phyloP scores from a whole-genome alignment of 2,113 vertebrate genomes.

The Holacanthus passer region DNA sequence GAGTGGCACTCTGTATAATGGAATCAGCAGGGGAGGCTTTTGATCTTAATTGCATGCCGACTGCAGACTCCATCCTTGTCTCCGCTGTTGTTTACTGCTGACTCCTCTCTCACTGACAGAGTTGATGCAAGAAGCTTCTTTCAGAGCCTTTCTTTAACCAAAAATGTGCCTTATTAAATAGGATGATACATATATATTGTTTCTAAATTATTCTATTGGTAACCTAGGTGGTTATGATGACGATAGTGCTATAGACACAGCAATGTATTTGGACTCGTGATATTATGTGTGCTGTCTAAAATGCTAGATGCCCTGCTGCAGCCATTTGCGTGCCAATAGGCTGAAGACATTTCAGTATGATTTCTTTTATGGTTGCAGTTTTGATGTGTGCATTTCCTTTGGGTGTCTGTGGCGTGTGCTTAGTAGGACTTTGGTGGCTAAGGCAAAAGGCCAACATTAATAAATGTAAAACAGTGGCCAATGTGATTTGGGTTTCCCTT shows the following conservation, averaged over 20 bases:
- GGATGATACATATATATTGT: conserved; percentile 78
- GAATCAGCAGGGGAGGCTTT: conserved; percentile 80
- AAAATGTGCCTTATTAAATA: conserved; percentile 85
- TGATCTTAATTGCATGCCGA: conserved; percentile 83
- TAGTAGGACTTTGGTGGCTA: conserved; percentile 81
- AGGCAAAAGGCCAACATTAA: conserved; percentile 72
- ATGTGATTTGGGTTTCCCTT: conserved; percentile 75
- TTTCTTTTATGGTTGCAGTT: conserved; percentile 76
- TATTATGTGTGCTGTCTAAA: conserved; percentile 80
- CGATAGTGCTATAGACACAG: conserved; percentile 82
- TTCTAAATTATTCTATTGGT: conserved; percentile 78
- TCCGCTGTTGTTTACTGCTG: conserved; percentile 69
- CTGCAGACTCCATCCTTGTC: conserved; percentile 78
- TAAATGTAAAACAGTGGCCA: conserved; percentile 76
- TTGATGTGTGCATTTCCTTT: conserved; percentile 79
- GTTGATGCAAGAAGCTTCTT: conserved; percentile 83
- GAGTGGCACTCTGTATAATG: conserved; percentile 78
- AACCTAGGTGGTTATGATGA: conserved; percentile 77
- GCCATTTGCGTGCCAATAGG: conserved; percentile 82
- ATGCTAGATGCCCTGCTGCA: conserved; percentile 77
- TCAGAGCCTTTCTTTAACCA: conserved; percentile 87
- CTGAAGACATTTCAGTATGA: conserved; percentile 79
- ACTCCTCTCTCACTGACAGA: conserved; percentile 74
- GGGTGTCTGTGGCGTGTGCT: conserved; percentile 83
- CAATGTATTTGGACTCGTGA: conserved; percentile 84